A percentile compares a stretch with the other conserved stretches of the same genome.
phyloP scores from a whole-genome alignment of 2,797 vertebrate species.

The Diceros bicornis region DNA sequence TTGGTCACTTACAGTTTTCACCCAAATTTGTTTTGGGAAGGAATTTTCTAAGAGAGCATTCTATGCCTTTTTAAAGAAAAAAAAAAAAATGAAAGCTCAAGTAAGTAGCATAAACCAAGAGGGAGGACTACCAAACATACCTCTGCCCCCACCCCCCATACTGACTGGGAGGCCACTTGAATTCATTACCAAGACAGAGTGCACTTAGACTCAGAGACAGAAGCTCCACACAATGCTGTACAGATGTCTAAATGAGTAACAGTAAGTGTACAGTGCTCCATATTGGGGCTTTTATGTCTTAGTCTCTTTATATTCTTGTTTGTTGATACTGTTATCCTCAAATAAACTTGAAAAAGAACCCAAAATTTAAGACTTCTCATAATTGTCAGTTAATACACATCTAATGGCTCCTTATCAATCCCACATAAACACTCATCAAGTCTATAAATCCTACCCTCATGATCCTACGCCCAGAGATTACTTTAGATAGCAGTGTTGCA shows the following conservation, averaged over 20 bases:
- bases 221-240: rapidly evolving
- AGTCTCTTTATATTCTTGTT: not conserved
- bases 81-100: not conserved
- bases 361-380: constrained; percentile 9
- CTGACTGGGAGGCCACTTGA: not conserved
- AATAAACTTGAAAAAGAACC: constrained; percentile 35
- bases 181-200: not conserved
- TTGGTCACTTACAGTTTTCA: constrained; percentile 76
- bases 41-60: constrained; percentile 43
- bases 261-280: not conserved
- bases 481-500: not conserved
- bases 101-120: not conserved
- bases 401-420: not conserved
- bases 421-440: not conserved
- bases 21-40: constrained; percentile 71
- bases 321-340: not conserved
- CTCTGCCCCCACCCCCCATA: not conserved
- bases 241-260: not conserved
- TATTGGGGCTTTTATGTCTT: not conserved
- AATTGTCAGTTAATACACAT: not conserved
- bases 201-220: not conserved
- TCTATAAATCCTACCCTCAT: not conserved
- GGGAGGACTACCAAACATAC: not conserved
- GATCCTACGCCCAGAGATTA: not conserved
- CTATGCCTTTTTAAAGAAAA: constrained; percentile 40